Evolutionary conservation across 2,888 invertebrate species (phyloP).

Genomic region (Tribolium freemani): DNA sequence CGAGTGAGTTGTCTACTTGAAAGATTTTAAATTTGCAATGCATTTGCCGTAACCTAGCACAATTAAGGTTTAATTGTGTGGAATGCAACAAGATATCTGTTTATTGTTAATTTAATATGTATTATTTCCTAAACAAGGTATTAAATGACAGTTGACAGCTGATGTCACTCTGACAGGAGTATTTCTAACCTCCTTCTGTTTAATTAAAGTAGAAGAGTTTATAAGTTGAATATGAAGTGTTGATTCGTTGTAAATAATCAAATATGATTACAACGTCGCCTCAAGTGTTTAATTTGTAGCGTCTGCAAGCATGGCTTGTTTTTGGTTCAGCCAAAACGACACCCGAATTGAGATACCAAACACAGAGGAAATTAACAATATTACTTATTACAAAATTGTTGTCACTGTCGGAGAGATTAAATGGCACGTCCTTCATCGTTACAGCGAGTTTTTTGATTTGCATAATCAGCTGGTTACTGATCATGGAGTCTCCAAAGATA

Average conservation of each 20-base stretch:
- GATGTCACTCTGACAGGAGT: not conserved
- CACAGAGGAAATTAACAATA: constrained; percentile 75
- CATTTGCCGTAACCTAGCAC: too few species aligned
- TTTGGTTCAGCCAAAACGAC: constrained; percentile 77
- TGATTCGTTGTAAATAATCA: not conserved
- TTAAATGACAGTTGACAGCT: not conserved
- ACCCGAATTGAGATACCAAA: constrained; percentile 78
- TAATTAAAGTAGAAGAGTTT: not conserved
- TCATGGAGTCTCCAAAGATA: constrained; percentile 86
- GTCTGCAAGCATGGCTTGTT: constrained; percentile 78
- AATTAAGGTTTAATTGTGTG: too few species aligned
- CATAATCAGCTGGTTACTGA: constrained; percentile 87
- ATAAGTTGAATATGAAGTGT: not conserved
- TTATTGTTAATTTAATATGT: too few species aligned
- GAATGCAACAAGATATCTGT: too few species aligned
- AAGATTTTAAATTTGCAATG: too few species aligned
- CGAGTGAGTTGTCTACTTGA: too few species aligned
- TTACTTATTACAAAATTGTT: constrained; percentile 81
- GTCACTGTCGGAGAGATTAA: constrained; percentile 78
- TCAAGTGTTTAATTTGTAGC: constrained; percentile 1
- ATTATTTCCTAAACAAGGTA: too few species aligned
- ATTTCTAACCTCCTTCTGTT: not conserved
- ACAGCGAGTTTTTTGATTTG: constrained; percentile 90
- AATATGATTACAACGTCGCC: not conserved
- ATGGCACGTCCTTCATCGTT: constrained; percentile 90